Conservation (phyloP, 1,140 invertebrate species). For the Pseudomyrmex concolor region DNA sequence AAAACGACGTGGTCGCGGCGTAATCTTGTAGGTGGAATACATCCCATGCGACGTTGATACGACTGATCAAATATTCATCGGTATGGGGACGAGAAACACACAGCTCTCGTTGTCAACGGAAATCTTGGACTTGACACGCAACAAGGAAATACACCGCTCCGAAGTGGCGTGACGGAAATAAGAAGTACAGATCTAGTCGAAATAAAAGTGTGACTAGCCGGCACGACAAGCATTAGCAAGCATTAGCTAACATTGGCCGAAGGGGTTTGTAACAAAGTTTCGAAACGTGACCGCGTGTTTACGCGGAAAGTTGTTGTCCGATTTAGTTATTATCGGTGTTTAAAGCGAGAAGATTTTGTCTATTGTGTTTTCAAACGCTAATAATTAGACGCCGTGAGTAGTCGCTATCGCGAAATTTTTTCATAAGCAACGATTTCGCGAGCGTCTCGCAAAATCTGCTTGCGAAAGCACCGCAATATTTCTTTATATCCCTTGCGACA, state of each 20-base stretch:
- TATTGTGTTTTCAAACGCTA: no score
- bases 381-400: no score
- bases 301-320: neutral
- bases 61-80: conserved; percentile 71
- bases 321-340: neutral
- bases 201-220: conserved; percentile 21
- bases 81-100: conserved; percentile 43
- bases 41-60: conserved; percentile 61
- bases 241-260: neutral
- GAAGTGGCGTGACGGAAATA: conserved; percentile 10
- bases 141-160: conserved; percentile 52
- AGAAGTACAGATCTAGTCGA: conserved; percentile 11
- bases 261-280: conserved; percentile 2
- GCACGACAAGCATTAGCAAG: neutral
- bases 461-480: conserved; percentile 36
- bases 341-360: no score
- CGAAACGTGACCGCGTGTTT: neutral
- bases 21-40: conserved; percentile 74
- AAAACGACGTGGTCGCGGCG: conserved; percentile 66
- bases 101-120: conserved; percentile 68
- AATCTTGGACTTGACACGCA: conserved; percentile 61
- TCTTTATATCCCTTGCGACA: conserved; percentile 24
- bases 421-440: neutral
- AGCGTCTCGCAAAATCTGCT: conserved; percentile 3
- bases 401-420: neutral